Percentiles rank a stretch among this genome's conserved stretches.
Evolutionary conservation across 2,888 invertebrate genomes (phyloP).

Genomic region (Lasioglossum figueresi): DNA sequence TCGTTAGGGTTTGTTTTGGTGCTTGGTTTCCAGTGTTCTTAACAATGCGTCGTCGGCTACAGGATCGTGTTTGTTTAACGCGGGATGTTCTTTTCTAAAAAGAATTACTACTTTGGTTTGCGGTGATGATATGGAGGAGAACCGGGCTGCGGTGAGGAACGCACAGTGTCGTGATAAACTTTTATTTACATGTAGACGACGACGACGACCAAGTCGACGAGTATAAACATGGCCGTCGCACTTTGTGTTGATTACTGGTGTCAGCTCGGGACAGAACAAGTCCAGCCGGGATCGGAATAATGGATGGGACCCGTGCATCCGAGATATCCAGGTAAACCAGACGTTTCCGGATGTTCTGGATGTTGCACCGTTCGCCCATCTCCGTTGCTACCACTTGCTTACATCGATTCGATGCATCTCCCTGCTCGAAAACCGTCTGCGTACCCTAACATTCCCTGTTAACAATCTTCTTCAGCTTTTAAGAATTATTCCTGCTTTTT

Average conservation of each 20-base stretch:
- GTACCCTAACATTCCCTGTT: conserved; percentile 32
- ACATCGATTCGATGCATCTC: conserved; percentile 13
- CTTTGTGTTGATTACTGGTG: conserved; percentile 78
- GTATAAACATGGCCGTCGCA: conserved; percentile 81
- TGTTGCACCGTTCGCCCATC: neutral
- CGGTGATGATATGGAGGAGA: conserved; percentile 33
- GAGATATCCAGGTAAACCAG: conserved; percentile 76
- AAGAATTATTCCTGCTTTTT: neutral
- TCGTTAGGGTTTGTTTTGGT: conserved; percentile 49
- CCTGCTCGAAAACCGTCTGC: conserved; percentile 4
- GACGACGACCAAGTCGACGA: conserved; percentile 36
- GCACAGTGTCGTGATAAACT: conserved; percentile 31
- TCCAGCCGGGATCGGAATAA: conserved; percentile 68
- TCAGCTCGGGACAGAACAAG: conserved; percentile 69
- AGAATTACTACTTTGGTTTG: neutral
- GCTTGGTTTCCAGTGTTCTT: conserved; percentile 22
- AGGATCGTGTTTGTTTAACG: conserved; percentile 35
- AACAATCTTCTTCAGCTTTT: conserved; percentile 14
- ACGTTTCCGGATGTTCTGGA: conserved; percentile 22
- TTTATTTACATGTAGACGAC: conserved; percentile 57
- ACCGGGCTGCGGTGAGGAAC: conserved; percentile 11
- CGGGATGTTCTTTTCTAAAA: conserved; percentile 34
- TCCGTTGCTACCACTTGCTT: neutral
- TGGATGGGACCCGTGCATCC: conserved; percentile 72
- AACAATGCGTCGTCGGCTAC: conserved; percentile 39